Percentiles rank a stretch among this genome's conserved stretches.
These are phyloP conservation scores for Lineus longissimus DNA, from an alignment of 1,140 invertebrate genomes.

Conservation along the genomic window DNA sequence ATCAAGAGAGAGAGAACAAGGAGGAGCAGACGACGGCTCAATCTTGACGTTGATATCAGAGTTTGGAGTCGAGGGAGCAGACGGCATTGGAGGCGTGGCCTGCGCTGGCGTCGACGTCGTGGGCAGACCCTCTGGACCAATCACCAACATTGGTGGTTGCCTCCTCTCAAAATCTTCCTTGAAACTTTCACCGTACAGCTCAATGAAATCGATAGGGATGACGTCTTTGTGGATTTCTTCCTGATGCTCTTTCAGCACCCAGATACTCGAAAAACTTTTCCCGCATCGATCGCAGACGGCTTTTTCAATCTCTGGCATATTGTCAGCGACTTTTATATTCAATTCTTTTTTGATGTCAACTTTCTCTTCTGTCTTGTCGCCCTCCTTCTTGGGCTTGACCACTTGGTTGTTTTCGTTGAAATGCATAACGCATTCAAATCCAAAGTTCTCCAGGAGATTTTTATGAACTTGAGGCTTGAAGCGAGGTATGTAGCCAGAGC, in stretches of 20 bases:
- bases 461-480: constrained; percentile 75
- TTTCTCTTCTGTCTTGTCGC: constrained; percentile 21
- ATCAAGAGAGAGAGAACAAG: constrained; percentile 9
- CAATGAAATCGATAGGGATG: constrained; percentile 81
- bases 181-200: constrained; percentile 84
- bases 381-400: constrained; percentile 27
- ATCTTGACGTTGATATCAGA: constrained; percentile 17
- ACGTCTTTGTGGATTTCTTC: constrained; percentile 91
- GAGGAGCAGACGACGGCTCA: constrained; percentile 25
- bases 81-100: constrained; percentile 35
- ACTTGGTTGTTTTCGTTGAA: constrained; percentile 85
- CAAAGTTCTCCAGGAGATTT: constrained; percentile 85
- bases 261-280: constrained; percentile 91
- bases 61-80: constrained; percentile 36
- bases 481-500: constrained; percentile 59
- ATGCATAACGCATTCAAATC: constrained; percentile 93
- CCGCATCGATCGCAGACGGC: constrained; percentile 80
- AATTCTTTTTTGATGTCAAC: constrained; percentile 22
- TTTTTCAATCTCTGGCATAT: constrained; percentile 66
- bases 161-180: constrained; percentile 46
- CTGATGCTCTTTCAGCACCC: constrained; percentile 91
- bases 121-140: background rate
- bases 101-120: constrained; percentile 21
- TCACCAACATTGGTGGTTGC: constrained; percentile 7
- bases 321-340: constrained; percentile 13